These are phyloP conservation scores for Scaptomyza graminum DNA, from an alignment of 1,140 invertebrate species.

Conservation along the genomic window DNA sequence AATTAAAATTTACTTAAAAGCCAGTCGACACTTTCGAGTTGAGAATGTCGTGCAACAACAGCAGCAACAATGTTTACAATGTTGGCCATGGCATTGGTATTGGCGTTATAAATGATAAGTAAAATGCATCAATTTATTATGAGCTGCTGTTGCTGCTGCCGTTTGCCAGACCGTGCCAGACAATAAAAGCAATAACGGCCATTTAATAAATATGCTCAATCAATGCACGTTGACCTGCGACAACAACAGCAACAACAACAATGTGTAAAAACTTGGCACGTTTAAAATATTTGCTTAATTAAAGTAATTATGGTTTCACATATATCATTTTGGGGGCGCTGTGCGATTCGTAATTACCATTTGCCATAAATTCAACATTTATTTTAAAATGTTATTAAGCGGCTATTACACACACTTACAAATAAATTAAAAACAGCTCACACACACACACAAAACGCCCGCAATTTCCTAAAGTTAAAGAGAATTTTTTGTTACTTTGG, in stretches of 20 bases:
- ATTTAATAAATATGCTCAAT: slow-evolving; percentile 80
- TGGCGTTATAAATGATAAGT: slow-evolving; percentile 70
- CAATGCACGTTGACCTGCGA: slow-evolving; percentile 56
- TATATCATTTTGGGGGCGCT: slow-evolving; percentile 58
- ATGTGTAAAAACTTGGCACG: slow-evolving; percentile 44
- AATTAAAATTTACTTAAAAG: no score
- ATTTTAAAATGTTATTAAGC: slow-evolving; percentile 80
- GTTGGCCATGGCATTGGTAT: slow-evolving; percentile 4
- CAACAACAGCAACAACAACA: slow-evolving; percentile 18
- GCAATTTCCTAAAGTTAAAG: slow-evolving; percentile 3
- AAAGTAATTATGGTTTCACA: slow-evolving; percentile 81
- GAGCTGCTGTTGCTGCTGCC: slow-evolving; percentile 7
- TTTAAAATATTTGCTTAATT: slow-evolving; percentile 80
- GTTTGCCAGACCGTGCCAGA: slow-evolving; percentile 4
- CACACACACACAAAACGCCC: not conserved
- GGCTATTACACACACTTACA: not conserved
- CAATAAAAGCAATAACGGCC: slow-evolving; percentile 62
- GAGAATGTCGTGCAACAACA: no score
- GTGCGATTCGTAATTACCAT: slow-evolving; percentile 71
- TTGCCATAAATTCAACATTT: slow-evolving; percentile 77
- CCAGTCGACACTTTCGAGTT: no score
- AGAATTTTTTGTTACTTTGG: slow-evolving; percentile 9
- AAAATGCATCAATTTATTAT: slow-evolving; percentile 74
- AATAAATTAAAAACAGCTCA: not conserved
- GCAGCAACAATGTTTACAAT: not conserved